These are phyloP conservation scores for Danionella dracula DNA, from an alignment of 2,797 vertebrate genomes.

Conservation along the genomic window DNA sequence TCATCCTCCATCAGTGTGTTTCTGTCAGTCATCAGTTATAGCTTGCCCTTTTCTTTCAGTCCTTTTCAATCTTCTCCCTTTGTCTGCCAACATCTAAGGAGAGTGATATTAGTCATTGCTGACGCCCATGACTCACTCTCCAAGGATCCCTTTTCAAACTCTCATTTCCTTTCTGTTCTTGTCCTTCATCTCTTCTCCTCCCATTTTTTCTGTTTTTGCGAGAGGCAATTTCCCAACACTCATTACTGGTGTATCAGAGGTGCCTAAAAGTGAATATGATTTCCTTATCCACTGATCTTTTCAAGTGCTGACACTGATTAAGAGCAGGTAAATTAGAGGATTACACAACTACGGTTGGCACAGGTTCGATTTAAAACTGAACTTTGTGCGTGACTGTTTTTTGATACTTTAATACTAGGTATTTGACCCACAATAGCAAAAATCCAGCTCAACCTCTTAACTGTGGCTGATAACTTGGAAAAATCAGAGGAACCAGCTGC, in stretches of 20 bases:
- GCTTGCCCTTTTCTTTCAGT: constrained; percentile 45
- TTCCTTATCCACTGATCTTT: constrained; percentile 37
- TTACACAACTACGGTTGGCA: constrained; percentile 5
- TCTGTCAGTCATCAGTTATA: constrained; percentile 29
- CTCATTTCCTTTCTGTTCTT: constrained; percentile 23
- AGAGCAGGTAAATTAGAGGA: constrained; percentile 22
- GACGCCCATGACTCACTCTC: constrained; percentile 40
- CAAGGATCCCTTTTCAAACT: constrained; percentile 31
- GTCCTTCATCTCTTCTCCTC: background rate
- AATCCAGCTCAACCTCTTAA: constrained; percentile 41
- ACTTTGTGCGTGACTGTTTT: background rate
- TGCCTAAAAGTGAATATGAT: constrained; percentile 36
- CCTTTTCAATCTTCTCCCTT: constrained; percentile 28
- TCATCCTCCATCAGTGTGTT: constrained; percentile 38
- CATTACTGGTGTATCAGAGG: constrained; percentile 27
- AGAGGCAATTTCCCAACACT: constrained; percentile 21
- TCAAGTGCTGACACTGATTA: constrained; percentile 32
- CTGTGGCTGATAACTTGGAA: constrained; percentile 50
- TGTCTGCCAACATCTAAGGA: constrained; percentile 35
- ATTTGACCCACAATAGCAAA: background rate
- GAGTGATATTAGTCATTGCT: constrained; percentile 26
- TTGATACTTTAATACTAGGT: background rate
- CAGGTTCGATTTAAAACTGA: constrained; percentile 1
- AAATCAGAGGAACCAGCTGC: constrained; percentile 63
- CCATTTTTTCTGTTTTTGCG: background rate